phyloP scores from a whole-genome alignment of 2,888 invertebrate genomes.

The Caenorhabditis uteleia region DNA sequence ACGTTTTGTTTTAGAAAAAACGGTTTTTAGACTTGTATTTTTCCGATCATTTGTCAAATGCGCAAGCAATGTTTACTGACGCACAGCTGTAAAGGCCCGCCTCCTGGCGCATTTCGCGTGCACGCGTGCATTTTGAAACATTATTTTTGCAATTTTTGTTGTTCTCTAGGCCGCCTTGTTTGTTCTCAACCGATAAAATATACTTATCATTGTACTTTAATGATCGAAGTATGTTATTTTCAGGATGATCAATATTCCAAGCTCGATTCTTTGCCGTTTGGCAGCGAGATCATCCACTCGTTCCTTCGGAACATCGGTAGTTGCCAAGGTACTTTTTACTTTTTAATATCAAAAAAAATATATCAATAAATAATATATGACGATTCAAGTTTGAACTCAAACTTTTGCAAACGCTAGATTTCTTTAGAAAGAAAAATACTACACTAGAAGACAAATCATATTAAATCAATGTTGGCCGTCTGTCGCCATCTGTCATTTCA shows the following conservation, averaged over 20 bases:
- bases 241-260: slow-evolving; percentile 39
- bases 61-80: slow-evolving; percentile 5
- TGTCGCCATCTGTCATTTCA: too few species aligned
- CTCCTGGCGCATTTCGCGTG: slow-evolving; percentile 28
- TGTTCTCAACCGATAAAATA: neutral
- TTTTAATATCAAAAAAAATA: neutral
- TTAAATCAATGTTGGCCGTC: too few species aligned
- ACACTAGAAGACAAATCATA: too few species aligned
- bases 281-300: slow-evolving; percentile 29
- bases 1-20: slow-evolving; percentile 1
- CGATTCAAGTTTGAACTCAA: too few species aligned
- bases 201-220: neutral
- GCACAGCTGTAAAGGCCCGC: slow-evolving; percentile 24
- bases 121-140: slow-evolving; percentile 33
- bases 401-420: too few species aligned
- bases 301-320: slow-evolving; percentile 26
- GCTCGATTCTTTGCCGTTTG: slow-evolving; percentile 32
- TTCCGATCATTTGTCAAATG: too few species aligned
- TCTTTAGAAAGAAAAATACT: too few species aligned
- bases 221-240: slow-evolving; percentile 4
- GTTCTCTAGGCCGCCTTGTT: too few species aligned
- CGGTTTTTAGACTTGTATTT: too few species aligned
- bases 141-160: neutral
- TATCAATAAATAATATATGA: neutral
- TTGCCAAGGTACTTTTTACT: slow-evolving; percentile 18